Evolutionary conservation across 2,113 vertebrate species (phyloP).

Genomic region (Nasalis larvatus): DNA sequence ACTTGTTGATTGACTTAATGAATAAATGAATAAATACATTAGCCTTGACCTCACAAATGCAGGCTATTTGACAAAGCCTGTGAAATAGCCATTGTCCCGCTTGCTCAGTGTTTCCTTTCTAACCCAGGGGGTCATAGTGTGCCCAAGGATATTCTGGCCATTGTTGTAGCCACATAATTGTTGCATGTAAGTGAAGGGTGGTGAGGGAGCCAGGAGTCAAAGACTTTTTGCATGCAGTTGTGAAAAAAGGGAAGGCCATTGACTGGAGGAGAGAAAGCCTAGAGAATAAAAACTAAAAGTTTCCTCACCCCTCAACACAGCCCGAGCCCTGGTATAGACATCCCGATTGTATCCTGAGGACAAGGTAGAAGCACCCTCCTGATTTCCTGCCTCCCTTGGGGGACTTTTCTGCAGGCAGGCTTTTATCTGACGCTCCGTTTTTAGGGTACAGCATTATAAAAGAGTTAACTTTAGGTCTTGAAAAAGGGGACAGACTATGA

Average conservation of each 20-base stretch:
- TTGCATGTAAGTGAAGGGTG: neutral
- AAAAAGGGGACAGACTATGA: conserved; percentile 56
- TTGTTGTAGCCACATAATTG: neutral
- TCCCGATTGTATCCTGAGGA: no score
- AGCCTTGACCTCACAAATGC: neutral
- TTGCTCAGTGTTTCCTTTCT: neutral
- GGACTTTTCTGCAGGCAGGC: neutral
- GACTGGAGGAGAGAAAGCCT: neutral
- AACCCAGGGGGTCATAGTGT: neutral
- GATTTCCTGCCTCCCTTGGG: neutral
- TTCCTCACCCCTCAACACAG: neutral
- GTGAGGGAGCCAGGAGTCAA: neutral
- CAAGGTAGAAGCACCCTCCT: neutral
- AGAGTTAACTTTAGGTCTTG: conserved; percentile 71
- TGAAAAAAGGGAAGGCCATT: neutral
- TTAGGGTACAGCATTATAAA: conserved; percentile 43
- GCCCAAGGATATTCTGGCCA: neutral
- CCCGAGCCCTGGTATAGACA: neutral
- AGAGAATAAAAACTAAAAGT: neutral
- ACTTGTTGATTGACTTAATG: neutral
- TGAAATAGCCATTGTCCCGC: neutral
- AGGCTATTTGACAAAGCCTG: neutral
- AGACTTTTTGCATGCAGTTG: neutral
- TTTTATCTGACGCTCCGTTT: conserved; percentile 15
- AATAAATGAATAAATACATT: neutral